These are phyloP conservation scores for Noturus placidus DNA, from an alignment of 2,113 vertebrate species.

Conservation along the genomic window DNA sequence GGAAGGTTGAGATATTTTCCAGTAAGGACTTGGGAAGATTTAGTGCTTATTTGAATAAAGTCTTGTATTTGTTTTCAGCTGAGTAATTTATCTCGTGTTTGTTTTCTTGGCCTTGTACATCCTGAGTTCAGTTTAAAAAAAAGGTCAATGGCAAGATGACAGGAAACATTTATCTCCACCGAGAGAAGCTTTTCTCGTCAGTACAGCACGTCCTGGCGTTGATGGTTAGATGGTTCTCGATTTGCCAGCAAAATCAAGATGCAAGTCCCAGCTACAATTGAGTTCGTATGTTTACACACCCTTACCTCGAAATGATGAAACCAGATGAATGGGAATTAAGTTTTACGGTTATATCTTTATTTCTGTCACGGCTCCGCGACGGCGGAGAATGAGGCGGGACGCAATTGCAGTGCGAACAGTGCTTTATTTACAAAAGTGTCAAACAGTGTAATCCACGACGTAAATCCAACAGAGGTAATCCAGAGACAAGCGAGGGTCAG, in stretches of 20 bases:
- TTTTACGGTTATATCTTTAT: neutral
- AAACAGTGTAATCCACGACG: too few species aligned
- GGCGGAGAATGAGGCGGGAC: too few species aligned
- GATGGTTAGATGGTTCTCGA: neutral
- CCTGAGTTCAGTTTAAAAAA: conserved; percentile 13
- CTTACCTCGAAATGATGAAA: neutral
- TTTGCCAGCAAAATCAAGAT: neutral
- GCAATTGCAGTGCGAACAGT: too few species aligned
- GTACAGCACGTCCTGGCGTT: conserved; percentile 24
- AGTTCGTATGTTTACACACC: neutral
- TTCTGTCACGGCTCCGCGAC: too few species aligned
- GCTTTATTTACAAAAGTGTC: too few species aligned
- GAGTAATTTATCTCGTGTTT: conserved; percentile 6
- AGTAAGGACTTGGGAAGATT: neutral
- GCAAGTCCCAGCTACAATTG: neutral
- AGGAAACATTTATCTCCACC: neutral
- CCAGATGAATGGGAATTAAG: neutral
- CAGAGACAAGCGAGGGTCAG: too few species aligned
- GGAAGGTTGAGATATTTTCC: neutral
- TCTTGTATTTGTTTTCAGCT: conserved; percentile 9
- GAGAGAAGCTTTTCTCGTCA: conserved; percentile 20
- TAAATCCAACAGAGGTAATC: too few species aligned
- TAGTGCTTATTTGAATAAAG: neutral
- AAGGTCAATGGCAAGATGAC: conserved; percentile 11
- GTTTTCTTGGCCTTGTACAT: conserved; percentile 4